These are phyloP conservation scores for Clinocottus analis DNA, from an alignment of 2,113 vertebrate genomes.

Conservation along the genomic window DNA sequence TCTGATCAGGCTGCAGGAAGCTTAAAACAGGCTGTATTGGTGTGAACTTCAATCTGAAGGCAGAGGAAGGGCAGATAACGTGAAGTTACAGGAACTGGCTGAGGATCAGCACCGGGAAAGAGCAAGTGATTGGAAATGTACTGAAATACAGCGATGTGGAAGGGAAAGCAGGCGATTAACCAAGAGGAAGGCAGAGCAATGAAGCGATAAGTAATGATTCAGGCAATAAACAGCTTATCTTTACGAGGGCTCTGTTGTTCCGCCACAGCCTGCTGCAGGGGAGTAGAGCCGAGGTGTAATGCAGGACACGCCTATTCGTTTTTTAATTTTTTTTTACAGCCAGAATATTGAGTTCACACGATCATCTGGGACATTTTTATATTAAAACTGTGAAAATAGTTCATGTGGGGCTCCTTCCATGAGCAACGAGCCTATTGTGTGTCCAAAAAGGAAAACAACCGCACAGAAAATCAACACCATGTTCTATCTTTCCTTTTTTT, in stretches of 20 bases:
- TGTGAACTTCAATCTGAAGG: neutral
- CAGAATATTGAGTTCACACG: neutral
- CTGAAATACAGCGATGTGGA: neutral
- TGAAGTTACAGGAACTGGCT: neutral
- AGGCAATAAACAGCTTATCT: neutral
- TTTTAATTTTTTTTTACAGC: neutral
- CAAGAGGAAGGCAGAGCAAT: constrained; percentile 1
- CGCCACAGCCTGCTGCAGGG: neutral
- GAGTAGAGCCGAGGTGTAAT: neutral
- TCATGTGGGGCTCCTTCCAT: neutral
- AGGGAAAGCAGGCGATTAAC: neutral
- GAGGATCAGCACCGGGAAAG: neutral
- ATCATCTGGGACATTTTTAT: neutral
- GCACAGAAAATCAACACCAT: neutral
- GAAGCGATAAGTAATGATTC: neutral
- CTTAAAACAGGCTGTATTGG: neutral
- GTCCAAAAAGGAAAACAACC: too few relatives aligned
- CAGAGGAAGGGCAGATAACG: neutral
- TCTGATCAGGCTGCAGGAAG: neutral
- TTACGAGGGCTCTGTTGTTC: neutral
- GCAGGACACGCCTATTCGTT: neutral
- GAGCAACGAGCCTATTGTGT: too few relatives aligned
- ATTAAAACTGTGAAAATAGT: neutral
- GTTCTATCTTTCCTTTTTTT: neutral
- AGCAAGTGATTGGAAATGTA: neutral